Evolutionary conservation across 2,888 invertebrate genomes (phyloP), one percentile per base, ranked within the genome.

Genomic region (Synanthedon vespiformis): DNA sequence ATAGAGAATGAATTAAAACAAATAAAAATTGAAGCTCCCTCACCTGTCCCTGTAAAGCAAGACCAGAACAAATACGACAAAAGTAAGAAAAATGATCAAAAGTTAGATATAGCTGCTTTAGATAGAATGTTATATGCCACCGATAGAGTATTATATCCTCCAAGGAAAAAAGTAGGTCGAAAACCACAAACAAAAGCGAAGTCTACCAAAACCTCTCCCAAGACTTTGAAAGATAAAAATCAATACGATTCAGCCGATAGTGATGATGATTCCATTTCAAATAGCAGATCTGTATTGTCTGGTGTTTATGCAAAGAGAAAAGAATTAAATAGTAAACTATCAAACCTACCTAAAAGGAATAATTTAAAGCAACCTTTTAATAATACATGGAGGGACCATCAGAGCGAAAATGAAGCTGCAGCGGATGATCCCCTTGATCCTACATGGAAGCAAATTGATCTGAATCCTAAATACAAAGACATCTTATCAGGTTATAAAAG

Each of bases 131-230:
- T 92, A 64, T 93, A 92, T 67, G 93, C 91, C 54, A 92, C 93
- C 0, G 94, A 94, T 64, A 87, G 93, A 60, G 93, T 94, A 1
- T 75, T 94, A 12, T 94, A 94, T 78, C 94, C 94, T 0, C 94
- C 94, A 0, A 90, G 93, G 54, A 89, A 93, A 58, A 93, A 92
- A 76, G 92, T 91, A 48, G 92, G 93, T 0, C 86, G 93, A 57
- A 91, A 92, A 52, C 90, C 90, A 11, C 79, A 81, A 60, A 79
- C 65, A 55, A 86, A 86, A 68, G 65, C 88, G 2, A 89, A 82
- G 63, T 51, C 68, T 11, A 61, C 70, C 40, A 73, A 81, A 71
- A 60, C 61, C 22, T 54, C 77, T 27, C 70, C 80, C 4, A 85
- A 83, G 72, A 81, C 83, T 2, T 65, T 83, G 41, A 83, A 80